Evolutionary conservation across 2,888 invertebrate genomes (phyloP), one percentile per base, ranked within the genome.

Genomic region (Tipula vernalis): DNA sequence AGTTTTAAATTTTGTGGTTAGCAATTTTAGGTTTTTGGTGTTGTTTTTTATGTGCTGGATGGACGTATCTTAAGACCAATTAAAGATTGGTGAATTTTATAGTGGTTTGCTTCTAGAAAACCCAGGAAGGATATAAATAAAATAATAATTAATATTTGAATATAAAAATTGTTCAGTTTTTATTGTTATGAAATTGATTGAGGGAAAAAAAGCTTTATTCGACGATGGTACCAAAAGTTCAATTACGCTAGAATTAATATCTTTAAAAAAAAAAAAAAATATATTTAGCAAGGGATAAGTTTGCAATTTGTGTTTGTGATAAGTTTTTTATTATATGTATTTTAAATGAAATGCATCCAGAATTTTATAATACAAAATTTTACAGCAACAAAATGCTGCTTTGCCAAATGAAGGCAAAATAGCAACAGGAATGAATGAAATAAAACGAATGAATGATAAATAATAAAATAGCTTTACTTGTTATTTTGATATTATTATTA

Each of bases 401-500:
- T 71, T 71, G 28, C 71, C 18, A 71, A 71, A 71, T 28, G 28
- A 28, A 28, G 3, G 71, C 4, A 71, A 28, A 71, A 71, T 28
- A 71, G 10, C 28, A 71, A 71, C 71, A 71, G 71, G 71, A 71
- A 71, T 10, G 71, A 71, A 71, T 71, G 28, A 71, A 71, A 71
- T 71, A 18, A 57, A 57, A 57, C 28, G 39, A 5, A 5, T 71
- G 71, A 71, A 71, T 71, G 71, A 71, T 71, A 71, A 71, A 71
- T 71, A 71, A 71, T 71, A 71, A 71, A 71, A 71, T 71, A 71
- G 71, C 71, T 71, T 71, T 71, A 71, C 71, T 71, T 71, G 71
- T 71, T 71, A 71, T 71, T 71, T 71, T 71, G 71, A 71, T 71
- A 71, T 71, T 71, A 71, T 71, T 71, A 71, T 71, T 51, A 51